Base-by-base conservation (phyloP, 2,888 invertebrate species). In the Pristionchus mayeri region DNA sequence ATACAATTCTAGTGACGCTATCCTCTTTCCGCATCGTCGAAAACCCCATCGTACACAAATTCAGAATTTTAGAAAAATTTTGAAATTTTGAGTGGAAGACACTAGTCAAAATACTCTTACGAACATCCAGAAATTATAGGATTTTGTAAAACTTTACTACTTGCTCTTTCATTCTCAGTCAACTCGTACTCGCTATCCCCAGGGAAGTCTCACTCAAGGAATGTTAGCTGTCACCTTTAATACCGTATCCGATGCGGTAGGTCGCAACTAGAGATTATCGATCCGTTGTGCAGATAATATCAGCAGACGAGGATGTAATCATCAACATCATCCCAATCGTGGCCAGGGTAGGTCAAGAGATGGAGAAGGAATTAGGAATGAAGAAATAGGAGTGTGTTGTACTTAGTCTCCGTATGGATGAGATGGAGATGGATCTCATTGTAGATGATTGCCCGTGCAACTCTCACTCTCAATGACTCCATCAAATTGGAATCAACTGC, bases 221-320 rank as follows among this genome's bases (percentile, higher is more conserved):
- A 93, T 92, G 92, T 86, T 92, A 0, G 89, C 90, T 27, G 87
- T 93, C 71, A 91, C 91, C 67, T 92, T 91, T 85, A 90, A 92
- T 82, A 92, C 91, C 0, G 84, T 84, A 13, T 90, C 90, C 18
- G 88, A 91, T 84, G 89, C 92, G 21, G 71, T 71, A 44, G 2
- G 71, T 71, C 40, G 16, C 89, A 91, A 0, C 81, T 89, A 37
- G 89, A 89, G 34, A 91, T 92, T 63, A 90, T 90, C 30, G 34
- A 63, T 34, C 30, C 81, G 57, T 90, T 27, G 90, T 91, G n/a
- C 89, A 71, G 71, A 78, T 78, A 48, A 78, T 78, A 16, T 50
- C 71, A 4, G 34, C 48, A 9, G 67, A 76, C 21, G 76, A 78
- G 34, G 76, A 78, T 30, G 76, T 78, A 30, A 50, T 78, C 27